Base-by-base conservation (phyloP, 2,888 invertebrate genomes). In the Sipunculus nudus region DNA sequence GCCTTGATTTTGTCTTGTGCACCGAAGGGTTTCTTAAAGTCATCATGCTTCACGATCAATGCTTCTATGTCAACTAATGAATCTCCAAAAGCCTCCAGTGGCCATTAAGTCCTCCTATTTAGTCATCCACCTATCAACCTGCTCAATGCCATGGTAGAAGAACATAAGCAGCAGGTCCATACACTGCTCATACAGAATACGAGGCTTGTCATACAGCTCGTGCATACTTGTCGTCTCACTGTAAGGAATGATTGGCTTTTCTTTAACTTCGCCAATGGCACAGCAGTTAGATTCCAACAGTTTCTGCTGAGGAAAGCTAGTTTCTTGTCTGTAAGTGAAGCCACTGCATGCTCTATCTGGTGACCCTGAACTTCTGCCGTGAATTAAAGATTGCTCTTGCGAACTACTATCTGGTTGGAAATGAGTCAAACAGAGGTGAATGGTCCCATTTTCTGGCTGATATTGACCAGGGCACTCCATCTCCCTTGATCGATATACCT, bases 71-170 rank as follows among this genome's bases (percentile, higher is more conserved):
- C 94, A 85, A 99, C 99, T 35, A 99, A 86, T 0, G 98, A 98
- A 84, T 99, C 99, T 0, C 99, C 99, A n/a, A 1, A 99, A 88
- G 84, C 99, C 98, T 79, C 96, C 95, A 82, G 99, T 99, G 31
- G 95, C 93, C 53, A 99, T 87, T 87, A 99, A 99, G 6, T 98
- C 94, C 88, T 98, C 97, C 82, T 99, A 99, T 84, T 99, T 99
- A 65, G 96, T 96, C 97, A 99, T 99, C 98, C 98, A 99, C 1
- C 98, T 96, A 82, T 99, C 98, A 0, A 98, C 98, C 86, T 98
- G 96, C 84, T 98, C 98, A 1, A 96, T 96, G 83, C 98, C 97
- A 32, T 98, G 88, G 84, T 97, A 96, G 87, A 99, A 99, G 13
- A n/a, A n/a, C n/a, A n/a, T n/a, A n/a, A 99, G 87, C 86, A 99